These are phyloP conservation scores for Temnopleurus reevesii DNA, from an alignment of 53 echinoderm and acorn worm species.

Conservation along the genomic window DNA sequence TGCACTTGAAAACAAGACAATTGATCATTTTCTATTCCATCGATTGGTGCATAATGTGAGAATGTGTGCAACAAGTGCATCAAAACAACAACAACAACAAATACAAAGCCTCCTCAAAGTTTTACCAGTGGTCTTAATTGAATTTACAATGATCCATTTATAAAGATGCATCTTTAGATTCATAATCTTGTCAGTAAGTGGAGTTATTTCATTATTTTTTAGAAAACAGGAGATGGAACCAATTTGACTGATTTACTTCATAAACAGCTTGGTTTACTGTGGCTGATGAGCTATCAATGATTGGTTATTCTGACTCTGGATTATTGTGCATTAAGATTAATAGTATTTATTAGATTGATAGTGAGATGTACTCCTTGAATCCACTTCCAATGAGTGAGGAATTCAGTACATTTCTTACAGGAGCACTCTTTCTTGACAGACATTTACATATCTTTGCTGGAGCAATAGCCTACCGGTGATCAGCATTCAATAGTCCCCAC, in stretches of 20 bases:
- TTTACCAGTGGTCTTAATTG: background rate
- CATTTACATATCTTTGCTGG: too few species aligned
- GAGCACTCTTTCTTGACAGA: too few species aligned
- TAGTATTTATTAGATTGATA: too few species aligned
- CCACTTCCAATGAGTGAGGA: too few species aligned
- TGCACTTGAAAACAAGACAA: background rate
- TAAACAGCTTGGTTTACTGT: background rate
- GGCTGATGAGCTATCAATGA: too few species aligned
- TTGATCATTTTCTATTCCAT: background rate
- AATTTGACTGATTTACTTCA: too few species aligned
- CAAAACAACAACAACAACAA: constrained; percentile 14
- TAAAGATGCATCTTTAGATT: background rate
- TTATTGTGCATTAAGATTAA: too few species aligned
- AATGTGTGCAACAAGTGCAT: background rate
- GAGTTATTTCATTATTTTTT: background rate
- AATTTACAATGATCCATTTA: background rate
- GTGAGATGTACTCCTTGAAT: too few species aligned
- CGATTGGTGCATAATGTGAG: constrained; percentile 22
- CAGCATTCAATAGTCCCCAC: too few species aligned
- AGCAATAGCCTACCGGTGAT: too few species aligned
- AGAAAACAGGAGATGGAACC: background rate
- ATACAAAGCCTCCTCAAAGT: background rate
- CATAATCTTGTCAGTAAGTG: background rate
- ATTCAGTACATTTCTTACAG: too few species aligned
- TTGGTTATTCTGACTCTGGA: too few species aligned